phyloP scores from a whole-genome alignment of 1,140 invertebrate species.

The Drosophila elegans region DNA sequence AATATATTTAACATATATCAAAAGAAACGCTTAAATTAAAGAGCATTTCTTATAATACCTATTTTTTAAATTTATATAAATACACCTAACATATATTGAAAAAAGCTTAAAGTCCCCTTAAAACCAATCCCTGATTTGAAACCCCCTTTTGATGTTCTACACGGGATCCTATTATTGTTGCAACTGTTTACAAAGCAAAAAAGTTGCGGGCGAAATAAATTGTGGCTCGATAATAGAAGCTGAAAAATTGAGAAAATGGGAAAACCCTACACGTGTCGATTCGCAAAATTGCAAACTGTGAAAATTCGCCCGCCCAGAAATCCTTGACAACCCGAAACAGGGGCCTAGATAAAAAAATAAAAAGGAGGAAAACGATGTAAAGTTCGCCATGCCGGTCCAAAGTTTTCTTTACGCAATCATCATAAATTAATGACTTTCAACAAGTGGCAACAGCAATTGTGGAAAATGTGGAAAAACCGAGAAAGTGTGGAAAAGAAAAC shows the following conservation, averaged over 20 bases:
- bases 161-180: slow-evolving; percentile 21
- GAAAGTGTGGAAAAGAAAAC: slow-evolving; percentile 4
- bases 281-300: slow-evolving; percentile 26
- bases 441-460: slow-evolving; percentile 36
- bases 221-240: slow-evolving; percentile 10
- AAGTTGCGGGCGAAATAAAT: slow-evolving; percentile 25
- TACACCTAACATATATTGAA: no score
- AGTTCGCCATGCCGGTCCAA: slow-evolving; percentile 19
- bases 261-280: slow-evolving; percentile 20
- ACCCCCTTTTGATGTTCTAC: neutral
- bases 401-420: slow-evolving; percentile 43
- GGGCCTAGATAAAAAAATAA: slow-evolving; percentile 13
- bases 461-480: slow-evolving; percentile 11
- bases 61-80: no score
- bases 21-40: no score
- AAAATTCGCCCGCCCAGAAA: slow-evolving; percentile 2
- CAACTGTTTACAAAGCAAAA: slow-evolving; percentile 30
- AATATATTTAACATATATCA: no score
- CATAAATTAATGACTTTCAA: slow-evolving; percentile 45
- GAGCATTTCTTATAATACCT: no score
- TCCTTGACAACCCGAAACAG: slow-evolving; percentile 10
- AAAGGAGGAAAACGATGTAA: slow-evolving; percentile 10
- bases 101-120: neutral
- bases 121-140: neutral
- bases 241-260: slow-evolving; percentile 7